Conservation (phyloP, 2,113 vertebrate genomes). For the Pseudopodoces humilis region DNA sequence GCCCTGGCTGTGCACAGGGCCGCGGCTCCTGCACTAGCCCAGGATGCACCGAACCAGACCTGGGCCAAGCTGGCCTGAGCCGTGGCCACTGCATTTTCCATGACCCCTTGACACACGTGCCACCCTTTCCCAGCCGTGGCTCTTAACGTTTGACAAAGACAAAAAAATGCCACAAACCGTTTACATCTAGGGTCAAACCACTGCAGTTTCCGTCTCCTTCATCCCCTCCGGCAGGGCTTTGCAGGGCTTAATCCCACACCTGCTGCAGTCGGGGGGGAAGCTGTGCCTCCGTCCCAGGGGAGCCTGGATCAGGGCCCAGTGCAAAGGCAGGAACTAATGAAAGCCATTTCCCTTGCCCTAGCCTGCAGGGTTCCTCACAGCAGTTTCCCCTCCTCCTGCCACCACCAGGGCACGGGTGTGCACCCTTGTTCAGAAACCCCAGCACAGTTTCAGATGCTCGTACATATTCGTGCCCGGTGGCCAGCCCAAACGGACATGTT, state of each 20-base stretch:
- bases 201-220: background rate
- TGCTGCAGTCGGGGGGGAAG: fast-evolving
- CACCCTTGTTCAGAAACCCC: background rate
- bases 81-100: background rate
- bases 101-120: fast-evolving
- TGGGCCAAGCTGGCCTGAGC: too few relatives aligned
- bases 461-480: background rate
- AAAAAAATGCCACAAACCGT: background rate
- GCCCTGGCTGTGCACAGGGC: background rate
- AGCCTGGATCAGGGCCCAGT: background rate
- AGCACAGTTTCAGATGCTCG: background rate
- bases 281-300: background rate
- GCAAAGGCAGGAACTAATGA: background rate
- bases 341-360: background rate
- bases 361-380: background rate
- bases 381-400: background rate
- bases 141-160: background rate
- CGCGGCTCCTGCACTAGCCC: fast-evolving
- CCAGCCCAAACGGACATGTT: background rate
- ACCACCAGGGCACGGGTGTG: background rate
- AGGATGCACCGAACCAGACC: background rate
- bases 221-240: fast-evolving
- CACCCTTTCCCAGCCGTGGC: fast-evolving
- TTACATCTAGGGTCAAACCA: background rate
- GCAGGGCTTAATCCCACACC: background rate